These are phyloP conservation scores for Drosophila eugracilis DNA, from an alignment of 1,140 invertebrate species.

Conservation along the genomic window DNA sequence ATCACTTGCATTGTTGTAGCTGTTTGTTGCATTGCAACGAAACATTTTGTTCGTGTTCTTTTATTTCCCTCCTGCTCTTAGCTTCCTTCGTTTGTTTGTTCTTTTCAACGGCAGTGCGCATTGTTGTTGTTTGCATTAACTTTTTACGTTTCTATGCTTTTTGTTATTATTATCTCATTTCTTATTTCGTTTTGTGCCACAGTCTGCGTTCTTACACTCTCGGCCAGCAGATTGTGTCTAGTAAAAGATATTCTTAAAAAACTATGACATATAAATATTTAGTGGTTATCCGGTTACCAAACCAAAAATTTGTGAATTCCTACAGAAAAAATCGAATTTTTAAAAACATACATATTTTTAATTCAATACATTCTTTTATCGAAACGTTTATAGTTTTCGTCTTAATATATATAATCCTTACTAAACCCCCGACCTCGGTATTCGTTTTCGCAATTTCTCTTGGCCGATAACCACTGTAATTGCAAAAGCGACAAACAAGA, in stretches of 20 bases:
- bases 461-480: constrained; percentile 7
- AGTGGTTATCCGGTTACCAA: too few relatives aligned
- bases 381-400: too few relatives aligned
- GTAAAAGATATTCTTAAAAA: too few relatives aligned
- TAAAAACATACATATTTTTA: too few relatives aligned
- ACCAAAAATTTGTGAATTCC: too few relatives aligned
- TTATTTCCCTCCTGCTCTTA: constrained; percentile 19
- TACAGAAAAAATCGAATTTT: too few relatives aligned
- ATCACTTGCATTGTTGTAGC: constrained; percentile 69
- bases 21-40: constrained; percentile 60
- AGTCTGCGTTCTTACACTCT: constrained; percentile 43
- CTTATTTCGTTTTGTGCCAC: constrained; percentile 51
- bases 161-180: constrained; percentile 82
- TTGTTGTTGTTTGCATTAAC: constrained; percentile 67
- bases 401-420: too few relatives aligned
- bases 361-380: too few relatives aligned
- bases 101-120: constrained; percentile 51
- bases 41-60: constrained; percentile 55
- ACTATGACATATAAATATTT: too few relatives aligned
- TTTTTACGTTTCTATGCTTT: constrained; percentile 60
- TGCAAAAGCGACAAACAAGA: constrained; percentile 2
- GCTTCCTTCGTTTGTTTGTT: constrained; percentile 62
- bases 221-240: constrained; percentile 7
- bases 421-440: not conserved
- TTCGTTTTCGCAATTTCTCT: not conserved